phyloP scores from a whole-genome alignment of 2,797 vertebrate species.

The Cichlasoma orientale region DNA sequence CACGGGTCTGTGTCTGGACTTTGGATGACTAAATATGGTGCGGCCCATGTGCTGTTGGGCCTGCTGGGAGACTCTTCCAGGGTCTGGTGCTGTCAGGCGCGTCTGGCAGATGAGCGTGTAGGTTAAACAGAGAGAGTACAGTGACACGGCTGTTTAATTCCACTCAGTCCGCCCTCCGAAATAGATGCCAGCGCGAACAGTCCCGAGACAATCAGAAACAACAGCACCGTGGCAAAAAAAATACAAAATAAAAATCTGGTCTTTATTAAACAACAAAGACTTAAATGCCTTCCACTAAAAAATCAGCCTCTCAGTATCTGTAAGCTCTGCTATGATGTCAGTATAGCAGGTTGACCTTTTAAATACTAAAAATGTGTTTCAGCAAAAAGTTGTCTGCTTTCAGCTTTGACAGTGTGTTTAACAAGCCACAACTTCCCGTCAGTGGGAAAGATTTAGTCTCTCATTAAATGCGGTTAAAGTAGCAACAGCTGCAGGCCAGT shows the following conservation, averaged over 20 bases:
- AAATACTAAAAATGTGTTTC: conserved; percentile 50
- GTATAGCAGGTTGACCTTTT: conserved; percentile 49
- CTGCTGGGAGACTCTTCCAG: conserved; percentile 63
- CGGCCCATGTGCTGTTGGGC: conserved; percentile 50
- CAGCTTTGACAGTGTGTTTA: conserved; percentile 51
- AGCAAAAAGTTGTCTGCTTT: conserved; percentile 37
- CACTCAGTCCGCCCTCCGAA: conserved; percentile 31
- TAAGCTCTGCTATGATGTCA: conserved; percentile 38
- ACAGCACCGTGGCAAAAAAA: not conserved
- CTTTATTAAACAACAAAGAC: conserved; percentile 31
- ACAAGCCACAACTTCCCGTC: conserved; percentile 52
- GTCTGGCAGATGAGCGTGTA: conserved; percentile 68
- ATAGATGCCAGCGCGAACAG: conserved; percentile 26
- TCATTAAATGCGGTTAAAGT: conserved; percentile 64
- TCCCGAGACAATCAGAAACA: not conserved
- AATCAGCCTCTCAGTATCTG: conserved; percentile 15
- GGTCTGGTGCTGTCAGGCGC: conserved; percentile 69
- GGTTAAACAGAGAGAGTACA: conserved; percentile 75
- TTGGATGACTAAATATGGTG: conserved; percentile 81
- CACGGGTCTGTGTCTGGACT: conserved; percentile 56
- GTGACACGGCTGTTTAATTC: conserved; percentile 68
- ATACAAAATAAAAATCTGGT: not conserved
- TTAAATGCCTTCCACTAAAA: conserved; percentile 23
- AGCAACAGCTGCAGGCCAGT: conserved; percentile 54
- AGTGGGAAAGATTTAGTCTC: conserved; percentile 53